Conservation (phyloP, 2,113 vertebrate species). For the Taxidea taxus region DNA sequence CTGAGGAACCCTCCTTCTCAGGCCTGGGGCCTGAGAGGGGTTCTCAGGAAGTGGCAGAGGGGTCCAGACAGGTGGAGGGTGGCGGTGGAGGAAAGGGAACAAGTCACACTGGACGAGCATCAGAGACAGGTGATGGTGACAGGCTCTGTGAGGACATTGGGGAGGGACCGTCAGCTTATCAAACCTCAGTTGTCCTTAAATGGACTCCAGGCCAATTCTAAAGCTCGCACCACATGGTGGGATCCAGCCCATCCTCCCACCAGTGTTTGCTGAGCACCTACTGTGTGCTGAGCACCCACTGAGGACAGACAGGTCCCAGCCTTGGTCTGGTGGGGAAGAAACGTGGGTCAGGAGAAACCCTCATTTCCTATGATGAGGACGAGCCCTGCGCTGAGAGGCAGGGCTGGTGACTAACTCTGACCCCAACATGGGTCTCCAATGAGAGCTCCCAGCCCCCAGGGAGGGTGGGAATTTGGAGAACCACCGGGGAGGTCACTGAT, state of each 20-base stretch:
- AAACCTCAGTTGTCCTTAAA: background rate
- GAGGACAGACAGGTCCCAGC: accelerated
- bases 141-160: background rate
- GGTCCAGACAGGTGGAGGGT: background rate
- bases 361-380: accelerated
- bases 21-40: background rate
- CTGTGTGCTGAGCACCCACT: background rate
- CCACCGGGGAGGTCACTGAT: background rate
- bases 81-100: background rate
- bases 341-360: background rate
- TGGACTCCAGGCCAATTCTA: background rate
- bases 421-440: background rate
- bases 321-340: background rate
- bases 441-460: background rate
- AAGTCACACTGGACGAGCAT: accelerated
- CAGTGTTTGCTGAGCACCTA: background rate
- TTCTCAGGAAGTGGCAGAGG: background rate
- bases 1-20: background rate
- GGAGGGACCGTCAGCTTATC: background rate
- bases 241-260: background rate
- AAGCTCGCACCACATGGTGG: background rate
- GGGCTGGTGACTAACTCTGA: too few relatives aligned
- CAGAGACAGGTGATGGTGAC: background rate
- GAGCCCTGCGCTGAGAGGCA: accelerated
- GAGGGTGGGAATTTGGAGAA: background rate